Evolutionary conservation across 2,113 vertebrate species (phyloP).

Genomic region (Limnothrissa miodon): DNA sequence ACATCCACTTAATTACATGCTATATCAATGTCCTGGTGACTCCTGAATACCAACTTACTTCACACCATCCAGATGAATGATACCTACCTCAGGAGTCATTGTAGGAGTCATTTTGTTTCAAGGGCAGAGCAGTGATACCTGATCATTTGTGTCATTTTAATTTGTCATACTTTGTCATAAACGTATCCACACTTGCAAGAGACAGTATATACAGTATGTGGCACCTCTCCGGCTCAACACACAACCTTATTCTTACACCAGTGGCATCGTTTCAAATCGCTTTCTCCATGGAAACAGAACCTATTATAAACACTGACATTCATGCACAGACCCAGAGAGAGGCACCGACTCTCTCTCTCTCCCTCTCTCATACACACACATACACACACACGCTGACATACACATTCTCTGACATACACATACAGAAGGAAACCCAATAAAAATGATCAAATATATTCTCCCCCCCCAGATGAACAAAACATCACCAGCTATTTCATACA

Average conservation of each 20-base stretch:
- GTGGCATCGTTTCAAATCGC: constrained; percentile 17
- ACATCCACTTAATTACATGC: constrained; percentile 44
- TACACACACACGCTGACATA: neutral
- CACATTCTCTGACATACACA: neutral
- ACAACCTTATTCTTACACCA: constrained; percentile 27
- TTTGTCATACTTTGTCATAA: neutral
- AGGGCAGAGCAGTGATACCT: neutral
- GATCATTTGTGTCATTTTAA: neutral
- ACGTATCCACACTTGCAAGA: neutral
- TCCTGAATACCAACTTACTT: constrained; percentile 43
- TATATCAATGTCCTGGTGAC: constrained; percentile 46
- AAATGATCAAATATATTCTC: neutral
- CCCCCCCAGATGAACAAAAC: neutral
- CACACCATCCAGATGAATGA: constrained; percentile 34
- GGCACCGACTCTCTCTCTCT: neutral
- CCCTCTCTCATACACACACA: neutral
- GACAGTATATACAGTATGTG: neutral
- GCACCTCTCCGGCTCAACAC: neutral
- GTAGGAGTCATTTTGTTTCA: constrained; percentile 67
- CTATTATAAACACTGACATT: neutral
- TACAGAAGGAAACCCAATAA: neutral
- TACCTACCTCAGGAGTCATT: constrained; percentile 57
- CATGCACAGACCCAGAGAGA: neutral
- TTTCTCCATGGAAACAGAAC: neutral
- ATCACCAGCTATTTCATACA: neutral